Conservation (phyloP, 2,888 invertebrate species). For the Cryptophagus acutangulus region DNA sequence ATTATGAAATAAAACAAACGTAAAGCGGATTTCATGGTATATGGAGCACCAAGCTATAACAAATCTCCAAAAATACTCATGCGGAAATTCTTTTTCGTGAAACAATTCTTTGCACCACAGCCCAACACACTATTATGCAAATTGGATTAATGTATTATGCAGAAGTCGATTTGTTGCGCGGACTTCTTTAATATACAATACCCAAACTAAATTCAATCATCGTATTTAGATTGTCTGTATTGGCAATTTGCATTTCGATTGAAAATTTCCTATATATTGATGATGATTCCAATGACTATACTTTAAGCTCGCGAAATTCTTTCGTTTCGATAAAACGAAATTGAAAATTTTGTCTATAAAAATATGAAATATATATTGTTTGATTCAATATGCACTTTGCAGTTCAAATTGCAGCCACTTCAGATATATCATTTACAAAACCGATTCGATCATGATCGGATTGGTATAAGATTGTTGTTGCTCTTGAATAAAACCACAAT, state of each 20-base stretch:
- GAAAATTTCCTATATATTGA: conserved; percentile 1
- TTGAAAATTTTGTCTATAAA: no score
- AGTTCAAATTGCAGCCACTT: no score
- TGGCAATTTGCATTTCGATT: conserved; percentile 1
- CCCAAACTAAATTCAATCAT: not conserved
- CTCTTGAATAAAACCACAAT: no score
- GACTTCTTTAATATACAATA: conserved; percentile 1
- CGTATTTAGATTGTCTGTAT: conserved; percentile 1
- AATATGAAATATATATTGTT: no score
- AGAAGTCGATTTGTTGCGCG: conserved; percentile 2
- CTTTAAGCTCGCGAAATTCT: no score
- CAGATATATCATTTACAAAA: no score
- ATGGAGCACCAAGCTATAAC: not conserved
- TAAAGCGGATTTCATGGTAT: conserved; percentile 1
- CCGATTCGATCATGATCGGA: no score
- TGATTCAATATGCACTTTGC: no score
- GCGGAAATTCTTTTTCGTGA: conserved; percentile 2
- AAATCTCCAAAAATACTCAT: conserved; percentile 1
- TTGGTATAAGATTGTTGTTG: no score
- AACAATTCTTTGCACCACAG: conserved; percentile 2
- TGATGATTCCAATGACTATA: no score
- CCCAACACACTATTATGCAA: conserved; percentile 1
- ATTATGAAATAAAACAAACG: conserved; percentile 1
- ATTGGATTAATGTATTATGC: conserved; percentile 1
- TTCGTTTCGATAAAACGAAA: no score